Conservation (phyloP, 1,140 invertebrate species). For the Drosophila funebris region DNA sequence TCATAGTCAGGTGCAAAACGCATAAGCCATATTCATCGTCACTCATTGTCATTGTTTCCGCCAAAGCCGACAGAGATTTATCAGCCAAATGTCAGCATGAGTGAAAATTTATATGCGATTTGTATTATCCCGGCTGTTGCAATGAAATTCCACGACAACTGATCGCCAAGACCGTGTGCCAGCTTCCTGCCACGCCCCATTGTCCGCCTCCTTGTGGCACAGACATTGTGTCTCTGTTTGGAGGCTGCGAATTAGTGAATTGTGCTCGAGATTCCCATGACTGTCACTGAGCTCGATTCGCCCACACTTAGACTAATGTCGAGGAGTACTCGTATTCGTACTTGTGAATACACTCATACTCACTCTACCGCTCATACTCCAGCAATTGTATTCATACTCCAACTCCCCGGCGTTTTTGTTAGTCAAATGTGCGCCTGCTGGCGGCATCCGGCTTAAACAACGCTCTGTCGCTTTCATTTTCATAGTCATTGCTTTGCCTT, state of each 20-base stretch:
- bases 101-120: conserved; percentile 70
- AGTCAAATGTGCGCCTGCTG: conserved; percentile 47
- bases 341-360: not conserved
- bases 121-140: conserved; percentile 28
- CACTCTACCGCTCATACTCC: not conserved
- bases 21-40: conserved; percentile 8
- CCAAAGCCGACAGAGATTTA: conserved; percentile 73
- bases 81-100: conserved; percentile 72
- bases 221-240: conserved; percentile 37
- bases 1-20: conserved; percentile 23
- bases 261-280: conserved; percentile 65
- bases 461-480: conserved; percentile 79
- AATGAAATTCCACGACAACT: conserved; percentile 50
- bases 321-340: not conserved
- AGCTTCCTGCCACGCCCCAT: conserved; percentile 36
- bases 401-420: conserved; percentile 38
- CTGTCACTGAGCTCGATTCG: conserved; percentile 47
- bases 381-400: conserved; percentile 36
- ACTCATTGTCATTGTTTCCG: conserved; percentile 58
- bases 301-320: not conserved
- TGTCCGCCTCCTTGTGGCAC: not conserved
- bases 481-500: conserved; percentile 55
- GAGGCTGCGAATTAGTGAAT: conserved; percentile 65
- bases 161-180: conserved; percentile 42
- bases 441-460: conserved; percentile 71